Base-by-base conservation (phyloP, 2,113 vertebrate species). In the Pelusios castaneus region DNA sequence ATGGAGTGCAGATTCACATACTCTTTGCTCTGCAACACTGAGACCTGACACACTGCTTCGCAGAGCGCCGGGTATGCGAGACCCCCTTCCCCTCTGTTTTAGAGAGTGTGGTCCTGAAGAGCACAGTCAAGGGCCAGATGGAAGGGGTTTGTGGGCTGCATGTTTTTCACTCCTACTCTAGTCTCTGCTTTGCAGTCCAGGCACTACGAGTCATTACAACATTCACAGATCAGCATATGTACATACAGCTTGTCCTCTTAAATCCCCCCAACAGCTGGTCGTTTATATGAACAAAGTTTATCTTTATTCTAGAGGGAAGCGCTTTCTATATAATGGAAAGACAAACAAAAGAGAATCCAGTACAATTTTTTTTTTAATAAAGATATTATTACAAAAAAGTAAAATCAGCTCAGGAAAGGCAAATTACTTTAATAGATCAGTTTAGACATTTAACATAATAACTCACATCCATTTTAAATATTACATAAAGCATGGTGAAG, bases 401-500 rank as follows among this genome's bases (percentile, higher is more conserved):
- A 98, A 98, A 98, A 98, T 98, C 97, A 98, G 97, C 97, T 98
- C 97, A 98, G 97, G 96, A 98, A 98, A 98, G 97, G 98, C 97
- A 98, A 98, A 98, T 98, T 98, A 97, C 96, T 98, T 98, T 98
- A 98, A 98, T 98, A 98, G 98, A 98, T 98, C 97, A 97, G 96
- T 97, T 98, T 97, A 97, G 97, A 98, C 96, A 96, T 97, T 97
- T 98, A 98, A 98, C 98, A 98, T 98, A 98, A 98, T 98, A 98
- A 98, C 97, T 98, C 98, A 98, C 98, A 98, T 98, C 98, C 97
- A 97, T 98, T 98, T 98, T 98, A 98, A 98, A 98, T 98, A 98
- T 97, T 97, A 98, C 98, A 96, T 98, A 98, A 97, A 98, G 98
- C 98, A 98, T 98, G 98, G 97, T 97, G 97, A 97, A 98, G 97